These are phyloP conservation scores for Larimichthys polyactis DNA, from an alignment of 2,113 vertebrate genomes.

Conservation along the genomic window DNA sequence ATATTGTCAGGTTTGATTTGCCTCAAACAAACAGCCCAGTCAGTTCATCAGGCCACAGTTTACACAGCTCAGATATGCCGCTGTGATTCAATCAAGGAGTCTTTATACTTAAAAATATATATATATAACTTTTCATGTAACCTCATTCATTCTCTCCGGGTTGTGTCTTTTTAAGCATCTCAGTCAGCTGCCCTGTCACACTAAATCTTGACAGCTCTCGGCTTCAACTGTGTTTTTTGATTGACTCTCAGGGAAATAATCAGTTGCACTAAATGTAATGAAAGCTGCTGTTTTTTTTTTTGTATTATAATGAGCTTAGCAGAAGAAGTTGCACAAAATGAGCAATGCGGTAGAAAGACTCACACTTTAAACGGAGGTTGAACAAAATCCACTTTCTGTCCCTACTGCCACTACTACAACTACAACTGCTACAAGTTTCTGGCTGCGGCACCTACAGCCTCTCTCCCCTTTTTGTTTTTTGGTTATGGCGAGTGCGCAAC, in stretches of 20 bases:
- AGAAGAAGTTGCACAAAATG: conserved; percentile 4
- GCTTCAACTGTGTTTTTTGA: neutral
- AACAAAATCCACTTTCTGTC: conserved; percentile 27
- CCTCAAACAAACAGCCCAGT: conserved; percentile 34
- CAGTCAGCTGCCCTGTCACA: neutral
- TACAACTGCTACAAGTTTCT: conserved; percentile 8
- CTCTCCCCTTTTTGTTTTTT: conserved; percentile 13
- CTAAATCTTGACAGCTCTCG: neutral
- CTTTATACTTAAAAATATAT: neutral
- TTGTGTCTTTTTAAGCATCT: neutral
- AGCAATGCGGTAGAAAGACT: neutral
- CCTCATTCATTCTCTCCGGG: neutral
- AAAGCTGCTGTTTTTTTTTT: conserved; percentile 9
- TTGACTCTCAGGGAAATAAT: neutral
- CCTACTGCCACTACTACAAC: no score
- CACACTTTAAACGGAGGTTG: conserved; percentile 12
- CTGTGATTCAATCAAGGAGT: conserved; percentile 34
- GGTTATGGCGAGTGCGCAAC: neutral
- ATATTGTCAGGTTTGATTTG: conserved; percentile 27
- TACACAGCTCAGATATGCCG: conserved; percentile 32
- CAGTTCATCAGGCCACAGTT: conserved; percentile 26
- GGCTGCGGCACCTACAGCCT: conserved; percentile 27
- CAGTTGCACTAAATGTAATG: neutral
- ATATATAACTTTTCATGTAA: neutral
- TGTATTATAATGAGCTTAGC: conserved; percentile 13